Conservation (phyloP, 2,888 invertebrate species). For the Ctenicera cuprea region DNA sequence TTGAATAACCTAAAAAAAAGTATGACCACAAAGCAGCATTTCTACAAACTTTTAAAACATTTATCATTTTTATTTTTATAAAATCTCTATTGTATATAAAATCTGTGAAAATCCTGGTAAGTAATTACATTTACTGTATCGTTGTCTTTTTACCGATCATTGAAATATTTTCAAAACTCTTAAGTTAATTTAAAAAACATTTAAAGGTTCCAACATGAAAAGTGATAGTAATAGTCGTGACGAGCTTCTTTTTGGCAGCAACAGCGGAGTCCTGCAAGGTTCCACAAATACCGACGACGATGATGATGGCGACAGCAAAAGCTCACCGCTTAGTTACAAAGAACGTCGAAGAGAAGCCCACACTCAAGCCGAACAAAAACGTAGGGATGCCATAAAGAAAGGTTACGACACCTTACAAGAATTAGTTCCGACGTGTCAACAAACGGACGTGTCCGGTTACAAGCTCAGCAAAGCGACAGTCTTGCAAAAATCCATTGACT, state of each 20-base stretch:
- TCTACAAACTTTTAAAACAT: no score
- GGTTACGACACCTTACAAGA: constrained; percentile 96
- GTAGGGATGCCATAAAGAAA: constrained; percentile 97
- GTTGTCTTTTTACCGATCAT: no score
- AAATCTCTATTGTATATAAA: no score
- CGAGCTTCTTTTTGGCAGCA: constrained; percentile 21
- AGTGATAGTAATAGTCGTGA: constrained; percentile 16
- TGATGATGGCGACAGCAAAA: constrained; percentile 77
- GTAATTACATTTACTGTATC: no score
- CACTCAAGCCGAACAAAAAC: constrained; percentile 96
- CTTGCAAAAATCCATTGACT: constrained; percentile 95
- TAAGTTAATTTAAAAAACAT: no score
- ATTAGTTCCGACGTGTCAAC: constrained; percentile 95
- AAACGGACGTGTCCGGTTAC: constrained; percentile 91
- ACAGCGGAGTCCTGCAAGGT: neutral
- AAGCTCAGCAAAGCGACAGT: constrained; percentile 97
- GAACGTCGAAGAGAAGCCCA: constrained; percentile 96
- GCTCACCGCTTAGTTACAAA: constrained; percentile 88
- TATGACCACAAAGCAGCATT: no score
- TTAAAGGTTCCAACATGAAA: constrained; percentile 10
- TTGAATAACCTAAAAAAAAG: no score
- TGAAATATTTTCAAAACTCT: no score
- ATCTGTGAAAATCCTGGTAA: no score
- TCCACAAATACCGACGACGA: constrained; percentile 76
- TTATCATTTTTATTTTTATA: no score